phyloP scores from a whole-genome alignment of 2,797 vertebrate genomes.

The Margarornis squamiger region DNA sequence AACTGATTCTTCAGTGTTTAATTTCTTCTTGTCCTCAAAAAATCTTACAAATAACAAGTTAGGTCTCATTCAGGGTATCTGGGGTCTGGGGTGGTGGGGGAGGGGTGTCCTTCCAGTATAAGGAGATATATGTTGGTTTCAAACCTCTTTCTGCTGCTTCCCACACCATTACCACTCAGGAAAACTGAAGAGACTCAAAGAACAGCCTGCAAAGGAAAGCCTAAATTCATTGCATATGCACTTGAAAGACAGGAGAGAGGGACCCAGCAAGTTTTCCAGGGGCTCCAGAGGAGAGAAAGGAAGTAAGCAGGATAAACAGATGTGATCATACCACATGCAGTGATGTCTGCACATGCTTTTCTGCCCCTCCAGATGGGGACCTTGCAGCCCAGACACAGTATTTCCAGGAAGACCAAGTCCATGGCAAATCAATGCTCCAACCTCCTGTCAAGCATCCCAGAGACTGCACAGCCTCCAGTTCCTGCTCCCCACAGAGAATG shows the following conservation, averaged over 20 bases:
- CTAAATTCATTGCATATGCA: neutral
- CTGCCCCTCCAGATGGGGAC: neutral
- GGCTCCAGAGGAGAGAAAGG: neutral
- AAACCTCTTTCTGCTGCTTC: neutral
- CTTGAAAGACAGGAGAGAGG: neutral
- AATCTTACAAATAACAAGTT: neutral
- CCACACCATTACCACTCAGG: neutral
- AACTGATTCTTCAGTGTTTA: neutral
- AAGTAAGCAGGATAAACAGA: neutral
- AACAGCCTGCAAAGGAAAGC: neutral
- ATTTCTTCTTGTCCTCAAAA: neutral
- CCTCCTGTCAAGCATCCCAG: neutral
- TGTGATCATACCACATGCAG: rapidly evolving
- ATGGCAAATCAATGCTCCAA: rapidly evolving
- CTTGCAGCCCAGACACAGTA: neutral
- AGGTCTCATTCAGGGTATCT: neutral
- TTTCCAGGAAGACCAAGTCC: neutral
- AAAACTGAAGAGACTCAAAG: neutral
- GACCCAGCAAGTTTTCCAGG: neutral
- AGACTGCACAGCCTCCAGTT: neutral
- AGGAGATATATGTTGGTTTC: neutral
- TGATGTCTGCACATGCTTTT: neutral
- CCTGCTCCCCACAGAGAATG: rapidly evolving
- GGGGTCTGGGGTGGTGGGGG: neutral
- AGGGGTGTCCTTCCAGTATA: neutral